Conservation (phyloP, 2,113 vertebrate genomes). For the Colius striatus region DNA sequence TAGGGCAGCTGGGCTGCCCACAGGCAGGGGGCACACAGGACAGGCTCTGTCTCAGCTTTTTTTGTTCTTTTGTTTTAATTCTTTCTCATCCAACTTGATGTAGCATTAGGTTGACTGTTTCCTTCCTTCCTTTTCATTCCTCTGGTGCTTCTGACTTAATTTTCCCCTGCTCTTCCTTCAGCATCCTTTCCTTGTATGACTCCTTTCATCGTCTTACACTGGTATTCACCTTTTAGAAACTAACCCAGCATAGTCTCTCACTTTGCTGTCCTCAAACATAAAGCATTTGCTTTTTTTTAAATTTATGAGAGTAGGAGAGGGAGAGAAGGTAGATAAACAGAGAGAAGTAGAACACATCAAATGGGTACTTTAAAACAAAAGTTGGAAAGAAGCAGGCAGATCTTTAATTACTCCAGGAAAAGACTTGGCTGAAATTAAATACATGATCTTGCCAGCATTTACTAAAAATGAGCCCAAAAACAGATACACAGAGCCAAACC, state of each 20-base stretch:
- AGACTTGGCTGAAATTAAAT: background rate
- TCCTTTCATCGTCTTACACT: background rate
- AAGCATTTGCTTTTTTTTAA: background rate
- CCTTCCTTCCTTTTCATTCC: background rate
- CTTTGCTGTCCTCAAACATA: background rate
- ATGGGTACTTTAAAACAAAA: background rate
- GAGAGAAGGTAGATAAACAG: background rate
- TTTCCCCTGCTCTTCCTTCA: background rate
- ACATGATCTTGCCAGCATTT: background rate
- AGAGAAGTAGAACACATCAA: background rate
- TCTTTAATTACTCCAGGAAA: background rate
- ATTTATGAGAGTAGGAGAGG: background rate
- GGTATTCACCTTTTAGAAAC: background rate
- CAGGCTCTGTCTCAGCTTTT: too few species aligned
- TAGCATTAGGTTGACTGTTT: background rate
- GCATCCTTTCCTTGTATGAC: background rate
- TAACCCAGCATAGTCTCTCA: background rate
- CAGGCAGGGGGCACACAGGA: too few species aligned
- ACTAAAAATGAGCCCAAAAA: background rate
- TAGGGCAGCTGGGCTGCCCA: too few species aligned
- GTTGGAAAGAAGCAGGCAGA: background rate
- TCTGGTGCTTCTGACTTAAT: background rate
- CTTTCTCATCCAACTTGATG: too few species aligned
- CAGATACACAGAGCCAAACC: background rate
- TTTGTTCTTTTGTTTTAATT: too few species aligned